Percentiles rank a stretch among this genome's conserved stretches.
Evolutionary conservation across 2,113 vertebrate species (phyloP).

Genomic region (Turdus rufiventris): DNA sequence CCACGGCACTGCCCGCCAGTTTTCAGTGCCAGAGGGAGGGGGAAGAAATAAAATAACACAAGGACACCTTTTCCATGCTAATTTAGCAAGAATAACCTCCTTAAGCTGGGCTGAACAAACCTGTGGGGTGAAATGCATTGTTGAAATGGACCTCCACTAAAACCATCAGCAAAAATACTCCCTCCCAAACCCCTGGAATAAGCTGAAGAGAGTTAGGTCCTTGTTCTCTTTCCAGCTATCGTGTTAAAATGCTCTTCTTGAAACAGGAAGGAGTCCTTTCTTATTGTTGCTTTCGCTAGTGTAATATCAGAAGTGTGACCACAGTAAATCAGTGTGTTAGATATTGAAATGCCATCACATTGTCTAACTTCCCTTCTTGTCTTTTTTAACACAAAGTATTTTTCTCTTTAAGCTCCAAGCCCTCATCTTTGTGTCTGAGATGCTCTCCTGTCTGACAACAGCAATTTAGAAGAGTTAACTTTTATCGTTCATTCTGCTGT

Average conservation of each 20-base stretch:
- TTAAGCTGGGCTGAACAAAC: background rate
- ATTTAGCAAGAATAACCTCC: background rate
- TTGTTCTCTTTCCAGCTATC: background rate
- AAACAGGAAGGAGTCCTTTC: conserved; percentile 24
- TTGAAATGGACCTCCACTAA: background rate
- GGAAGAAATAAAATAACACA: background rate
- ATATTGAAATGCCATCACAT: conserved; percentile 29
- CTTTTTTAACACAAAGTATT: conserved; percentile 47
- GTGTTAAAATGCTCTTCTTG: background rate
- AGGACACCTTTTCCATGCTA: background rate
- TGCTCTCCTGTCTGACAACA: conserved; percentile 71
- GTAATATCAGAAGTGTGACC: conserved; percentile 18
- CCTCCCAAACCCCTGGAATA: background rate
- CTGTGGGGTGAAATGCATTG: background rate
- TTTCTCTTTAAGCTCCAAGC: conserved; percentile 31
- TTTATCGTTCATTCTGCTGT: conserved; percentile 76
- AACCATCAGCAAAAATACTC: background rate
- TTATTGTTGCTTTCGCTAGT: conserved; percentile 6
- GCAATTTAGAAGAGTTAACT: conserved; percentile 81
- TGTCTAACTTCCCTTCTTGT: conserved; percentile 44
- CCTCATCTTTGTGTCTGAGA: conserved; percentile 61
- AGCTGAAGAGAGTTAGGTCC: background rate
- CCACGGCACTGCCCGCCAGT: background rate
- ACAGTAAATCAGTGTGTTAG: conserved; percentile 26
- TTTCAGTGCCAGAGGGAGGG: background rate